Conservation (phyloP, 2,113 vertebrate genomes). For the Lathamus discolor region DNA sequence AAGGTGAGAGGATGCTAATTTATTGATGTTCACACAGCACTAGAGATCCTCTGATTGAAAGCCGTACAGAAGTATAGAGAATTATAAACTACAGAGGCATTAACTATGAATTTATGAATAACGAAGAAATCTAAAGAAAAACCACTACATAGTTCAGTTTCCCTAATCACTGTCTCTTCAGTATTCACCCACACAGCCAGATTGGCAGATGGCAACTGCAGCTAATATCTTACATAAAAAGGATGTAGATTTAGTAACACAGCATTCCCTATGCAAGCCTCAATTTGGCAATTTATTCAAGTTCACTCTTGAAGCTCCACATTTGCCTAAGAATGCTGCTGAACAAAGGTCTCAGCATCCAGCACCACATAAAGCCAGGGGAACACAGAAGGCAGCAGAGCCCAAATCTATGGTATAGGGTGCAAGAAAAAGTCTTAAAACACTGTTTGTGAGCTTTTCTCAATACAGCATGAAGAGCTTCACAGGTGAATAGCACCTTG, state of each 20-base stretch:
- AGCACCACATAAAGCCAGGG: not conserved
- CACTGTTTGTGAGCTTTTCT: not conserved
- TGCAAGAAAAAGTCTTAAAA: not conserved
- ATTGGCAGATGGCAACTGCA: not conserved
- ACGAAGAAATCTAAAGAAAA: conserved; percentile 25
- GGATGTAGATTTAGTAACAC: not conserved
- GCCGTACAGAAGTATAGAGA: not conserved
- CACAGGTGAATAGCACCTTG: not conserved
- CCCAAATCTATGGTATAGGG: not conserved
- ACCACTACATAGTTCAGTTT: conserved; percentile 8
- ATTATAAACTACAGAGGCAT: conserved; percentile 42
- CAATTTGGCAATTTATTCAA: not conserved
- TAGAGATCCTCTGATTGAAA: not conserved
- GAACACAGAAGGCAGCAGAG: not conserved
- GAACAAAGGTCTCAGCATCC: not conserved
- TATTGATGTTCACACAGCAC: not conserved
- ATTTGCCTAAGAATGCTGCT: not conserved
- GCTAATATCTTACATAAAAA: conserved; percentile 30
- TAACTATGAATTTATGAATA: conserved; percentile 54
- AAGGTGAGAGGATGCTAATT: not conserved
- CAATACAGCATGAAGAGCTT: not conserved
- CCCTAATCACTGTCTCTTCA: conserved; percentile 15
- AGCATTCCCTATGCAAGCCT: not conserved
- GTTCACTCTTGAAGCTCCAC: not conserved
- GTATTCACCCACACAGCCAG: conserved; percentile 2